Conservation (phyloP, 2,888 invertebrate species). For the Caenorhabditis sinica region DNA sequence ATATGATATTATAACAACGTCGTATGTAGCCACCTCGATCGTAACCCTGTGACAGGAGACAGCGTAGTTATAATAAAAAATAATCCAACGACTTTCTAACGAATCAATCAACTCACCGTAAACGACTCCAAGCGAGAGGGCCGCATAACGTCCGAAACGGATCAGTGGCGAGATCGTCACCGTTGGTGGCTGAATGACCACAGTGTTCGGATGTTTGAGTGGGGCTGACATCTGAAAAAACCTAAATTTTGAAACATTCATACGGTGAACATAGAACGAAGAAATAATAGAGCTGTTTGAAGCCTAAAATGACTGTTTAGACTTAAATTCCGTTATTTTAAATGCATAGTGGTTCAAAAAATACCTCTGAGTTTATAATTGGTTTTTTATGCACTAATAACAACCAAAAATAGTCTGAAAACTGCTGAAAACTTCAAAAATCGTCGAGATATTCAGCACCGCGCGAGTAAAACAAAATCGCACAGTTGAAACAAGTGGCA, state of each 20-base stretch:
- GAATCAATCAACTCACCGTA: conserved; percentile 69
- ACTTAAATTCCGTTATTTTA: no score
- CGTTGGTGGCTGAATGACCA: conserved; percentile 81
- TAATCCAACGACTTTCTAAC: background rate
- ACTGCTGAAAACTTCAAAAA: conserved; percentile 31
- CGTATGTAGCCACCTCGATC: no score
- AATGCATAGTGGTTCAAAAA: background rate
- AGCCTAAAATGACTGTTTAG: no score
- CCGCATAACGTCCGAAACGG: conserved; percentile 80
- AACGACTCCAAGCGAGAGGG: conserved; percentile 81
- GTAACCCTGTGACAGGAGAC: no score
- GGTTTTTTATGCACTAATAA: background rate
- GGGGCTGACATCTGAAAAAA: conserved; percentile 73
- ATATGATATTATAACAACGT: no score
- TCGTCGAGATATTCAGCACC: conserved; percentile 36
- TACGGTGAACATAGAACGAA: no score
- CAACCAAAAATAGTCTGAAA: background rate
- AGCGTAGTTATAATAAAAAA: no score
- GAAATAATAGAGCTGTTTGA: background rate
- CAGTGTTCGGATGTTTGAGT: conserved; percentile 79
- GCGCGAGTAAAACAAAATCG: conserved; percentile 48
- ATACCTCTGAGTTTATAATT: background rate
- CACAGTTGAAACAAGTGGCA: conserved; percentile 56
- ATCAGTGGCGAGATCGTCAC: conserved; percentile 82
- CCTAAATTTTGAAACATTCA: background rate